phyloP scores from a whole-genome alignment of 2,113 vertebrate genomes.

The Taxidea taxus region DNA sequence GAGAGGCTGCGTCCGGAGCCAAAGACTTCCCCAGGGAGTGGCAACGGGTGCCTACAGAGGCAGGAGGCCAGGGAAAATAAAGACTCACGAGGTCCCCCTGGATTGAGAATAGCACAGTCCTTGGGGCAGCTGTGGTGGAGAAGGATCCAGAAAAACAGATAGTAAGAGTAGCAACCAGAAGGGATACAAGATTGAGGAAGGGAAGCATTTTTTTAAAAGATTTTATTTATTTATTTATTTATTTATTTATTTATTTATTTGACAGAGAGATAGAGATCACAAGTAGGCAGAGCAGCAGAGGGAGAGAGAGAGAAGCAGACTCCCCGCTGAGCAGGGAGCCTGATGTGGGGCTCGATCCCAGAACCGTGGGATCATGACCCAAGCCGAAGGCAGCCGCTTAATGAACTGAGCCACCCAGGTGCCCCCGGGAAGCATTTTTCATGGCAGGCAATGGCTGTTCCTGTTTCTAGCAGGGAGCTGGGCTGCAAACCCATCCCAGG shows the following conservation, averaged over 20 bases:
- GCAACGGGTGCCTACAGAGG: accelerated
- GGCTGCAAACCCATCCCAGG: not conserved
- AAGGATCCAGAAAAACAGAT: not conserved
- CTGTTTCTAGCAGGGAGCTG: not conserved
- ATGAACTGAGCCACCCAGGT: no score
- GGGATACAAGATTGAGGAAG: not conserved
- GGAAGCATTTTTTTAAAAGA: not conserved
- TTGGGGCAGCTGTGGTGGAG: not conserved
- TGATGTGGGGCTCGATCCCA: no score
- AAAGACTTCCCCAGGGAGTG: not conserved
- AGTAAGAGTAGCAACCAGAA: not conserved
- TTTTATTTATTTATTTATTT: no score
- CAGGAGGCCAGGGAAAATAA: not conserved
- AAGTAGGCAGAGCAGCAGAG: no score
- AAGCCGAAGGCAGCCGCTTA: no score
- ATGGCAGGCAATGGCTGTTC: no score
- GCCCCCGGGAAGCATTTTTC: not conserved
- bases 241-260: no score
- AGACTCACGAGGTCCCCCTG: not conserved
- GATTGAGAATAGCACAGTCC: not conserved
- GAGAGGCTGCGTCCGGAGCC: not conserved
- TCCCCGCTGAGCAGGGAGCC: no score
- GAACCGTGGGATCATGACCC: no score
- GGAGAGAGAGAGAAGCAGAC: no score
- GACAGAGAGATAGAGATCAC: no score